phyloP scores from a whole-genome alignment of 2,113 vertebrate genomes.

The Ascaphus truei region DNA sequence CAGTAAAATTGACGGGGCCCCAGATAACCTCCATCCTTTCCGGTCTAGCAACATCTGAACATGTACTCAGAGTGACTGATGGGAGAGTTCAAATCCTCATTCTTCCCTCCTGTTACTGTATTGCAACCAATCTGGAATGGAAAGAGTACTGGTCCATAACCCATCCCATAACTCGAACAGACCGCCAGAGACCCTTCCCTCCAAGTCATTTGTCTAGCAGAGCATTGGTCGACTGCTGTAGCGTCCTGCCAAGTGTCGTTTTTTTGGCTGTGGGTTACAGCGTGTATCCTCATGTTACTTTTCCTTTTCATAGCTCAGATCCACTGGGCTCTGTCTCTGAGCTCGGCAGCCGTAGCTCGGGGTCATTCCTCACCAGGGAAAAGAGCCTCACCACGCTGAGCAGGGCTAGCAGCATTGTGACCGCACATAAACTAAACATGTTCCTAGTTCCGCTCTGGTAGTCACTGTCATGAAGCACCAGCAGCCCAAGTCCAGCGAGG shows the following conservation, averaged over 20 bases:
- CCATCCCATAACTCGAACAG: too few species aligned
- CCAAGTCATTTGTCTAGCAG: neutral
- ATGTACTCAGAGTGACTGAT: neutral
- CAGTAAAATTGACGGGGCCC: too few species aligned
- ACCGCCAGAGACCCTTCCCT: too few species aligned
- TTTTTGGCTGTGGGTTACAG: neutral
- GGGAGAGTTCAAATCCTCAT: too few species aligned
- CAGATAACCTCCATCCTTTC: too few species aligned
- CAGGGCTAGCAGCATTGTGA: constrained; percentile 80
- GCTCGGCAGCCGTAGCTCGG: constrained; percentile 66
- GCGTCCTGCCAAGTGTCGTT: neutral
- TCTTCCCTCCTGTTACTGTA: too few species aligned
- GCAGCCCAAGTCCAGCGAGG: constrained; percentile 80
- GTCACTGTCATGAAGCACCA: constrained; percentile 84
- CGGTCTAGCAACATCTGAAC: neutral
- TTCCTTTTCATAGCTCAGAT: constrained; percentile 47
- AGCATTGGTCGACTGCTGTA: neutral
- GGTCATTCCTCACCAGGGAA: constrained; percentile 73
- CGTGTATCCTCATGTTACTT: too few species aligned
- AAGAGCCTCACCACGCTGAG: constrained; percentile 82
- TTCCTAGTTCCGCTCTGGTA: constrained; percentile 76
- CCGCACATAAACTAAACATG: constrained; percentile 82
- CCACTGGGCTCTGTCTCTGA: constrained; percentile 39
- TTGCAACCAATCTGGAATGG: too few species aligned
- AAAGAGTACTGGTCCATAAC: too few species aligned